Evolutionary conservation across 2,113 vertebrate species (phyloP).

Genomic region (Petaurus breviceps): DNA sequence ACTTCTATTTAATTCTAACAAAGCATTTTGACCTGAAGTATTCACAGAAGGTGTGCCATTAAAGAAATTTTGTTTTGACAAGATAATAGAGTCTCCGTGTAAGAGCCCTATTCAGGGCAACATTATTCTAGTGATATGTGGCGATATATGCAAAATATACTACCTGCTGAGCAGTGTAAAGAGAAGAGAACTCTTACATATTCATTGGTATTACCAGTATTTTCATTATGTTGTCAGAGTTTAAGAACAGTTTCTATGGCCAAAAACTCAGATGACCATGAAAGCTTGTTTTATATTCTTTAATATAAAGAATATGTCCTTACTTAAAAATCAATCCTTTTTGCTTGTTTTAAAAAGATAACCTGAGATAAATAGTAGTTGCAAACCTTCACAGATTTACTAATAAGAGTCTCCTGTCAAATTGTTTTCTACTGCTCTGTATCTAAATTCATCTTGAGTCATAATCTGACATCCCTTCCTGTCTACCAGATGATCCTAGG

Average conservation of each 20-base stretch:
- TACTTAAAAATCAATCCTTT: not conserved
- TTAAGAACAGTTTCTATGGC: not conserved
- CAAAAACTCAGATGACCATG: not conserved
- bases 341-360: not conserved
- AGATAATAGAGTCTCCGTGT: constrained; percentile 8
- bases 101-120: not conserved
- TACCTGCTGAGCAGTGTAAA: not conserved
- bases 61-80: not conserved
- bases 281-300: not conserved
- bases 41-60: not conserved
- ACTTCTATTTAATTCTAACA: not conserved
- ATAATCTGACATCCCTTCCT: not conserved
- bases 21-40: not conserved
- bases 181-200: not conserved
- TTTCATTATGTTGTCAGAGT: not conserved
- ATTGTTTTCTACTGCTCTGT: not conserved
- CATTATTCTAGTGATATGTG: not conserved
- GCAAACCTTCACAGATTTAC: not conserved
- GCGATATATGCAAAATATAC: constrained; percentile 18
- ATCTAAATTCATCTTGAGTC: not conserved
- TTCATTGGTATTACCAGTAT: not conserved
- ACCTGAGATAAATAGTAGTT: not conserved
- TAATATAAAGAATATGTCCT: not conserved
- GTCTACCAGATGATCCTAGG: not conserved
- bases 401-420: not conserved